A percentile compares a stretch with the other conserved stretches of the same genome.
These are phyloP conservation scores for Rosalia funebris DNA, from an alignment of 2,888 invertebrate genomes.

Conservation along the genomic window DNA sequence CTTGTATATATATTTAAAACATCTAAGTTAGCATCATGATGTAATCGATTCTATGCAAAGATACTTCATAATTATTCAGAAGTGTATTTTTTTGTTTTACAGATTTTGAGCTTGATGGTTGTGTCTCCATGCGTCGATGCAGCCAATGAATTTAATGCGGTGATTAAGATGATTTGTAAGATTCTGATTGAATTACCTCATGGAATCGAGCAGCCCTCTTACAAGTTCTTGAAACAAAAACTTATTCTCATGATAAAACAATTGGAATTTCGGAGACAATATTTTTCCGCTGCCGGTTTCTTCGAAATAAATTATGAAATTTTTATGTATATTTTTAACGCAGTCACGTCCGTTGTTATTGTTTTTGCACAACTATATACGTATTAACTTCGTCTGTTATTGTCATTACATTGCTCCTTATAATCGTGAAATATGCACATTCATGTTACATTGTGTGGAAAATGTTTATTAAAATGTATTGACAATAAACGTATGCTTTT, in stretches of 20 bases:
- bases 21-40: too few relatives aligned
- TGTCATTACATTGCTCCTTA: too few relatives aligned
- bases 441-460: too few relatives aligned
- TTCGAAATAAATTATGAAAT: slow-evolving; percentile 33
- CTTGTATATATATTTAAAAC: too few relatives aligned
- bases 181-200: slow-evolving; percentile 19
- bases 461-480: too few relatives aligned
- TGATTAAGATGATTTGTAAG: slow-evolving; percentile 16
- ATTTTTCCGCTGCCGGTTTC: slow-evolving; percentile 37
- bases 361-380: slow-evolving; percentile 28
- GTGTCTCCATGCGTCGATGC: slow-evolving; percentile 16
- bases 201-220: slow-evolving; percentile 1
- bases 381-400: too few relatives aligned
- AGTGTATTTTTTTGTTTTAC: too few relatives aligned
- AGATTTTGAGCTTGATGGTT: slow-evolving; percentile 3
- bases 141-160: slow-evolving; percentile 4
- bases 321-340: slow-evolving; percentile 29
- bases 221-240: slow-evolving; percentile 20
- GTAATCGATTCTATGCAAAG: too few relatives aligned
- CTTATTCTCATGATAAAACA: slow-evolving; percentile 20
- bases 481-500: too few relatives aligned
- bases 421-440: too few relatives aligned
- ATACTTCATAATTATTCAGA: too few relatives aligned
- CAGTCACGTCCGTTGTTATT: slow-evolving; percentile 29
- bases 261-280: slow-evolving; percentile 27